Conservation (phyloP, 2,113 vertebrate genomes). For the Oryzias javanicus region DNA sequence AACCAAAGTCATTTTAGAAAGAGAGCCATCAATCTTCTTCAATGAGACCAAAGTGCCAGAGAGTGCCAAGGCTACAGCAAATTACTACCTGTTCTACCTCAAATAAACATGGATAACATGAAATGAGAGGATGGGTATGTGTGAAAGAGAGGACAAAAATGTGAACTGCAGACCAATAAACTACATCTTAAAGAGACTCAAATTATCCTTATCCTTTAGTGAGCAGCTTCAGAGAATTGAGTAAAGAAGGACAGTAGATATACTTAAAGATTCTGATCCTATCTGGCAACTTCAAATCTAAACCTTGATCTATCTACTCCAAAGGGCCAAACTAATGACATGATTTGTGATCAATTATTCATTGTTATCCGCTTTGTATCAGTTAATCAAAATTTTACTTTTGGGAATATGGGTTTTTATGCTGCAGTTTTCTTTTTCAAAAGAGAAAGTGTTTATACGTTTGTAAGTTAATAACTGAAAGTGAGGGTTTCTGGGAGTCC, state of each 20-base stretch:
- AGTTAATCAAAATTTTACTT: not conserved
- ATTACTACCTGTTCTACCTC: conserved; percentile 66
- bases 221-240: conserved; percentile 20
- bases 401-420: not conserved
- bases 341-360: not conserved
- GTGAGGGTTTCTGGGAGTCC: too few species aligned
- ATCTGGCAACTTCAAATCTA: conserved; percentile 33
- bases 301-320: conserved; percentile 24
- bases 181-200: conserved; percentile 32
- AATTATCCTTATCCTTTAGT: conserved; percentile 21
- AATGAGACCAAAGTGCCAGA: conserved; percentile 59
- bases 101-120: conserved; percentile 43
- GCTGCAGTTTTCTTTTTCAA: not conserved
- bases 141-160: conserved; percentile 17
- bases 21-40: conserved; percentile 72
- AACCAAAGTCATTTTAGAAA: conserved; percentile 63
- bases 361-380: not conserved
- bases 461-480: too few species aligned
- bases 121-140: conserved; percentile 15
- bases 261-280: conserved; percentile 38
- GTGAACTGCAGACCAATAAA: conserved; percentile 28
- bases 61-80: conserved; percentile 64
- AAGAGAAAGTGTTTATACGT: not conserved
- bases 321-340: not conserved
- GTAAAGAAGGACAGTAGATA: conserved; percentile 8